These are phyloP conservation scores for Xylocopa sonorina DNA, from an alignment of 1,140 invertebrate species.

Conservation along the genomic window DNA sequence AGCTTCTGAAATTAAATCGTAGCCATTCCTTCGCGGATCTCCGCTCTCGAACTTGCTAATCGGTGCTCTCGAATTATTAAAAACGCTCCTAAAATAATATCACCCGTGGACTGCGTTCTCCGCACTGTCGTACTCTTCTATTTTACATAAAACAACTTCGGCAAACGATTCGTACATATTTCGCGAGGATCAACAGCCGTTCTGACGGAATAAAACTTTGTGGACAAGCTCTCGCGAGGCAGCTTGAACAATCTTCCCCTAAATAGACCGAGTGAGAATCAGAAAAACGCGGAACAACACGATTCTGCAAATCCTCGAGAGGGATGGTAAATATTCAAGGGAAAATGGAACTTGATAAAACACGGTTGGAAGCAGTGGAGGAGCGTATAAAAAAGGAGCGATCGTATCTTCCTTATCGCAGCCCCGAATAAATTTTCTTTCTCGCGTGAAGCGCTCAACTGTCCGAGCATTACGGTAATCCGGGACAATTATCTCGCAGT, in stretches of 20 bases:
- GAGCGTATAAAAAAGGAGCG: neutral
- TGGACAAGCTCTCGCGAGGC: too few relatives aligned
- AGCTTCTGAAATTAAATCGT: neutral
- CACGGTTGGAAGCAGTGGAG: neutral
- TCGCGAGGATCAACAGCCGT: neutral
- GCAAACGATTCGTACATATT: too few relatives aligned
- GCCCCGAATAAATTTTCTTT: slow-evolving; percentile 6
- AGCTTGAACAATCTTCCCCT: neutral
- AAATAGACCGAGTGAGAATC: neutral
- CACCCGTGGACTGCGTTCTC: too few relatives aligned
- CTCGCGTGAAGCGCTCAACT: neutral
- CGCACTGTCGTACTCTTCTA: too few relatives aligned
- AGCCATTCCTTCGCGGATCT: neutral
- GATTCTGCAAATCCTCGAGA: neutral
- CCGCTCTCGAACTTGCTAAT: neutral
- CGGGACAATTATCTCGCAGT: neutral
- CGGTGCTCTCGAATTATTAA: neutral
- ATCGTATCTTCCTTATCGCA: neutral
- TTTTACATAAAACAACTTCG: too few relatives aligned
- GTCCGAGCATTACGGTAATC: neutral
- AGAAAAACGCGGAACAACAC: neutral
- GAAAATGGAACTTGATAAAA: neutral
- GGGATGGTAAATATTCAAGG: neutral
- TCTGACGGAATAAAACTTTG: too few relatives aligned
- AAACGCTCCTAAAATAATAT: neutral